Conservation (phyloP, 2,888 invertebrate genomes). For the Candidula unifasciata region DNA sequence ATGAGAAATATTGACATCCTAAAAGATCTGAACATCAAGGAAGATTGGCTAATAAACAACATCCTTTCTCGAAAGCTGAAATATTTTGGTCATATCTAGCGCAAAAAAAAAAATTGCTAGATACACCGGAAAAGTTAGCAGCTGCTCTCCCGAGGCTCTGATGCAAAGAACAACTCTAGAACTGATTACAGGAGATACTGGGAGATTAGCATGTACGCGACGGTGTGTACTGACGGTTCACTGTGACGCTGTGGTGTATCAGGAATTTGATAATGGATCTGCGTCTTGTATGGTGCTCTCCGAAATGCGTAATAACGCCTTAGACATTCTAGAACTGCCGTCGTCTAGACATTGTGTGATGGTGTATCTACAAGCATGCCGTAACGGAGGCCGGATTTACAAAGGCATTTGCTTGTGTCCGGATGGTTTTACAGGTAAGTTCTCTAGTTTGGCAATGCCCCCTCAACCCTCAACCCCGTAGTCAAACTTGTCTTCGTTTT, state of each 20-base stretch:
- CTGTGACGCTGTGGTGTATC: background rate
- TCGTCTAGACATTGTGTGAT: background rate
- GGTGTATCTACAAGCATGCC: background rate
- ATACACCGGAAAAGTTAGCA: background rate
- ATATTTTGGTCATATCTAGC: too few species aligned
- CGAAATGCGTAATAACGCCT: background rate
- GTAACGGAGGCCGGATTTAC: background rate
- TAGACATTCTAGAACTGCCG: background rate
- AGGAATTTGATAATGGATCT: background rate
- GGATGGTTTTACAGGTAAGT: slow-evolving; percentile 14
- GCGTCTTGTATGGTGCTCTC: background rate
- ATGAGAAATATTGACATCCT: too few species aligned
- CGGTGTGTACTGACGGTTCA: background rate
- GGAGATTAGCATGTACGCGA: background rate
- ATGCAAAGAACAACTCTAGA: background rate
- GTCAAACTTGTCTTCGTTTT: slow-evolving; percentile 46
- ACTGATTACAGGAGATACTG: background rate
- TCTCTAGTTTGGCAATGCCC: background rate
- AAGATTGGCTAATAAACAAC: too few species aligned
- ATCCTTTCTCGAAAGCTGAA: too few species aligned
- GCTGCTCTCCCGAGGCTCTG: background rate
- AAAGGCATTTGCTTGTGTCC: slow-evolving; percentile 12
- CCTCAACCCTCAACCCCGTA: background rate
- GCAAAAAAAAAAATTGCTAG: too few species aligned
- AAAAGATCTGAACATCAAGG: too few species aligned